Conservation (phyloP, 2,888 invertebrate species). For the Oxytorus armatus region DNA sequence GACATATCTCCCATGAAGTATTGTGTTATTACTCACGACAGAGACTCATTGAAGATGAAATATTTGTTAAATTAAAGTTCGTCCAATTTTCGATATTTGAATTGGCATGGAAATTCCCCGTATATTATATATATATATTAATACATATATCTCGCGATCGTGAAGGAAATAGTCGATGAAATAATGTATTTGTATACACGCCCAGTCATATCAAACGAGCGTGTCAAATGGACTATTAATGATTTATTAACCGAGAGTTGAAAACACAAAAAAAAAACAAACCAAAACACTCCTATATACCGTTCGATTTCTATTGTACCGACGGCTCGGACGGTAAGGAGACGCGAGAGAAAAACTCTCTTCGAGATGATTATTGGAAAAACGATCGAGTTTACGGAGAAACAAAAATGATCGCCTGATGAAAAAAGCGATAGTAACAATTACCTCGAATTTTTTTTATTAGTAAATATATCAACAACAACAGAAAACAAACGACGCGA, state of each 20-base stretch:
- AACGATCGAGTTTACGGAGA: not conserved
- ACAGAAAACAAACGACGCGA: not conserved
- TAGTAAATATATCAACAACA: not conserved
- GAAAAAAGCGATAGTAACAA: not conserved
- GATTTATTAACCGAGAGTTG: slow-evolving; percentile 6
- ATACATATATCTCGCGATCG: slow-evolving; percentile 12
- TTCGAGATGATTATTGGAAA: slow-evolving; percentile 13
- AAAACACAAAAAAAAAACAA: slow-evolving; percentile 6
- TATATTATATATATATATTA: slow-evolving; percentile 13
- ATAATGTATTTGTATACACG: slow-evolving; percentile 31
- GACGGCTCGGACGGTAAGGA: not conserved
- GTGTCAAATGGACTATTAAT: slow-evolving; percentile 51
- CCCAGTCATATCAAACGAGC: slow-evolving; percentile 64
- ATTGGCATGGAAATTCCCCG: no score
- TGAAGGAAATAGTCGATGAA: slow-evolving; percentile 29
- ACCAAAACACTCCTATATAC: slow-evolving; percentile 7
- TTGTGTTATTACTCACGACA: no score
- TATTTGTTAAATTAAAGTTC: no score
- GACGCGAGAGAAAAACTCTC: not conserved
- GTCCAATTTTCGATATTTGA: no score
- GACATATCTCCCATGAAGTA: no score
- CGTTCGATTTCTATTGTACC: slow-evolving; percentile 12
- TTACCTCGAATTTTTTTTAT: slow-evolving; percentile 25
- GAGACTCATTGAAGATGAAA: no score
- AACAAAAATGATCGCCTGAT: not conserved